Evolutionary conservation across 2,888 invertebrate species (phyloP), one percentile per base, ranked within the genome.

Genomic region (Nephrotoma guestfalica): DNA sequence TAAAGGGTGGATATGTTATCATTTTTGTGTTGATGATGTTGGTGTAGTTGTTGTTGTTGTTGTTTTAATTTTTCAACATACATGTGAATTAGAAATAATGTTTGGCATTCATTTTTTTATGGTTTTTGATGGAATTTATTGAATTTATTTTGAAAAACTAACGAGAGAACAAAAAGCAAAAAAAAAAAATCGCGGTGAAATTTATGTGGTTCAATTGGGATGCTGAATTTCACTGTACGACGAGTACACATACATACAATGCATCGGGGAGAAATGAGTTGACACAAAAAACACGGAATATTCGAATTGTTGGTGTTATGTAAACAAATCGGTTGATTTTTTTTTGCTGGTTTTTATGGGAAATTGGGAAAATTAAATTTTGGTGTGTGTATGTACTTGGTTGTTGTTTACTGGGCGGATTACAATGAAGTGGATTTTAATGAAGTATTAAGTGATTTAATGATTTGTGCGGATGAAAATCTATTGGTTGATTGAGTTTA

Each of bases 121-220:
- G 84, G 84, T 84, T 41, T 84, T 84, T 84, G 84, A 84, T 84
- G 84, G 84, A 84, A 84, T 84, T 84, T 84, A 84, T 84, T 84
- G 84, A 84, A 84, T 84, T 84, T 84, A 84, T 84, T 84, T 84
- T 42, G 84, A 41, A 42, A 42, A 41, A 84, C 42, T 84, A 41
- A 41, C 41, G 41, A 84, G 84, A 71, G 15, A n/a, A 51, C 4
- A 51, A 51, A 51, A 43, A 9, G 5, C 2, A 43, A 51, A 51
- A n/a, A 51, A 51, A 15, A 51, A 51, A 71, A 71, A 71, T 71
- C 71, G 71, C 71, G 71, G 71, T 71, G 71, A 71, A 71, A 71
- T 71, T 71, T 71, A 71, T 71, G 71, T 71, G 71, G 71, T 71
- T 71, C 71, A 71, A 71, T 71, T 71, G 71, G 71, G 71, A 71